Evolutionary conservation across 2,797 vertebrate genomes (phyloP).

Genomic region (Silurus aristotelis): DNA sequence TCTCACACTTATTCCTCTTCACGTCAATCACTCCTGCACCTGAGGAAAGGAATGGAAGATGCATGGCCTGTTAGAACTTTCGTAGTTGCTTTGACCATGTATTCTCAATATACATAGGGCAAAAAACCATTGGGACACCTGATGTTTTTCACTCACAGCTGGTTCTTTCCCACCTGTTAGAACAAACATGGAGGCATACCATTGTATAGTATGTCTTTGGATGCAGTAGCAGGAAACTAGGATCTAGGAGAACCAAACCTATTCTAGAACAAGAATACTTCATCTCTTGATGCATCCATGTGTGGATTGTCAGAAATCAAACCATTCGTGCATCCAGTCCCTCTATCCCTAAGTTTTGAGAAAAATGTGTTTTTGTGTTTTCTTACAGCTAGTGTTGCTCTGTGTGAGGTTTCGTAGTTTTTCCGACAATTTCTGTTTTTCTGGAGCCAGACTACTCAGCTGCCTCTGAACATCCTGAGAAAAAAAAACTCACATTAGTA

Average conservation of each 20-base stretch:
- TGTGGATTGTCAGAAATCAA: not conserved
- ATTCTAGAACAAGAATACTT: no score
- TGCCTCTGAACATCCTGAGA: conserved; percentile 90
- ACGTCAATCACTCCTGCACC: conserved; percentile 73
- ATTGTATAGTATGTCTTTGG: no score
- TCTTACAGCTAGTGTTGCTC: conserved; percentile 79
- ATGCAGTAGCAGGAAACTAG: no score
- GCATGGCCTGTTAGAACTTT: no score
- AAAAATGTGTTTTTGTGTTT: not conserved
- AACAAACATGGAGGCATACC: no score
- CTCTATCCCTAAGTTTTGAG: no score
- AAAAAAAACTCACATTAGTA: not conserved
- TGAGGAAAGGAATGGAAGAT: conserved; percentile 52
- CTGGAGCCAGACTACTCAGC: conserved; percentile 83
- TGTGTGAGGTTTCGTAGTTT: conserved; percentile 81
- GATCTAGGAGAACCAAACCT: no score
- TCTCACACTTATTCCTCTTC: conserved; percentile 79
- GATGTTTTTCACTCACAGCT: no score
- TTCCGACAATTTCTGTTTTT: conserved; percentile 87
- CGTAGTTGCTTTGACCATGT: no score
- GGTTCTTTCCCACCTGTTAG: no score
- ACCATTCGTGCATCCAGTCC: not conserved
- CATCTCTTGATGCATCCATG: not conserved
- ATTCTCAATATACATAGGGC: no score
- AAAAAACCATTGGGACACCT: no score